Evolutionary conservation across 1,140 invertebrate species (phyloP).

Genomic region (Octopus bimaculoides): DNA sequence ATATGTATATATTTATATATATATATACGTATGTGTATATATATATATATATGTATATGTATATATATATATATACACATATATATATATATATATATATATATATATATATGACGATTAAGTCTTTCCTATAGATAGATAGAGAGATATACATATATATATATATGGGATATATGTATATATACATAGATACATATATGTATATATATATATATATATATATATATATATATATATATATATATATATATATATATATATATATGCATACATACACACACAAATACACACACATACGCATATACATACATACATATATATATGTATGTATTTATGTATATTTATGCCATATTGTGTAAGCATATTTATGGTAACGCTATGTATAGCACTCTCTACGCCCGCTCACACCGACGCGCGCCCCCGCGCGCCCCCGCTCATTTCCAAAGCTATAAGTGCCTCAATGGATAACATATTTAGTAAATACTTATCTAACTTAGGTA

Average conservation of each 20-base stretch:
- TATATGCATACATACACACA: not conserved
- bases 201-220: conserved; percentile 4
- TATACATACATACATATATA: not conserved
- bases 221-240: not conserved
- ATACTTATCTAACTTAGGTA: too few species aligned
- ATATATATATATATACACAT: not conserved
- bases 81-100: conserved; percentile 1
- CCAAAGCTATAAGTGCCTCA: too few species aligned
- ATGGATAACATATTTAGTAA: too few species aligned
- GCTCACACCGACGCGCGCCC: too few species aligned
- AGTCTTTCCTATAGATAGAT: not conserved
- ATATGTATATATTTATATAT: not conserved
- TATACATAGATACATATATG: not conserved
- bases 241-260: not conserved
- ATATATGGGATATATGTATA: conserved; percentile 4
- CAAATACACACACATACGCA: not conserved
- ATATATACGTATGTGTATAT: not conserved
- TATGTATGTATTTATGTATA: not conserved
- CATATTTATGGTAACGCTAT: too few species aligned
- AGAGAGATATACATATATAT: conserved; percentile 3
- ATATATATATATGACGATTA: not conserved
- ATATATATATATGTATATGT: not conserved
- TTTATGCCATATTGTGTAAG: not conserved
- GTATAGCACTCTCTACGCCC: too few species aligned
- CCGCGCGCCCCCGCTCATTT: too few species aligned